These are phyloP conservation scores for Cheilosia vernalis DNA, from an alignment of 2,888 invertebrate species.

Conservation along the genomic window DNA sequence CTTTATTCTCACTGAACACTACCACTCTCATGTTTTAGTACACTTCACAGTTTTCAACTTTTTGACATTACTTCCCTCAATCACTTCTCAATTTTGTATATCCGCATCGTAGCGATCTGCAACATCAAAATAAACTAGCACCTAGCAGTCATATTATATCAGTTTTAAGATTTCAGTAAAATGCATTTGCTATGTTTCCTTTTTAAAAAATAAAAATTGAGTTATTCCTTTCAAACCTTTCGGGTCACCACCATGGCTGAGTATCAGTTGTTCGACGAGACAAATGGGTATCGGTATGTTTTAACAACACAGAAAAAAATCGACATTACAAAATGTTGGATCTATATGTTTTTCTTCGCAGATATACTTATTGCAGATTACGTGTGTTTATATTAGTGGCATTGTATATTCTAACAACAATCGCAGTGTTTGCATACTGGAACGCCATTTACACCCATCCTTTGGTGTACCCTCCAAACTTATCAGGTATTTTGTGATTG, in stretches of 20 bases:
- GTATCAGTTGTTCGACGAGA: conserved; percentile 76
- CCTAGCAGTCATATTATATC: too few relatives aligned
- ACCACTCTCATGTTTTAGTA: too few relatives aligned
- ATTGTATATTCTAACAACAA: conserved; percentile 77
- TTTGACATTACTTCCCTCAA: background rate
- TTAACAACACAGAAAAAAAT: background rate
- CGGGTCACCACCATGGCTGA: conserved; percentile 55
- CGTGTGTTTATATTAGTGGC: conserved; percentile 76
- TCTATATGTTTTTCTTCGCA: conserved; percentile 31
- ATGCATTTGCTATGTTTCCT: conserved; percentile 7
- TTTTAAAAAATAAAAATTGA: conserved; percentile 10
- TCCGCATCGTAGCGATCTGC: background rate
- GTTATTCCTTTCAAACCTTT: background rate
- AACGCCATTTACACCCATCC: conserved; percentile 77
- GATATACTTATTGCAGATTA: conserved; percentile 76
- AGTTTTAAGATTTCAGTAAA: background rate
- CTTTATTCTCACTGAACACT: too few relatives aligned
- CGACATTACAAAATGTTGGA: background rate
- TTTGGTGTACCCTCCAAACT: conserved; percentile 77
- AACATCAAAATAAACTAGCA: background rate
- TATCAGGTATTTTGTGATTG: conserved; percentile 74
- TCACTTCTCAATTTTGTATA: background rate
- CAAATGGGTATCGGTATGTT: conserved; percentile 76
- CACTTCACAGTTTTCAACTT: too few relatives aligned
- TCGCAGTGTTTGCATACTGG: conserved; percentile 78